Conservation (phyloP, 2,797 vertebrate genomes). For the Melanotaenia maccullochi region DNA sequence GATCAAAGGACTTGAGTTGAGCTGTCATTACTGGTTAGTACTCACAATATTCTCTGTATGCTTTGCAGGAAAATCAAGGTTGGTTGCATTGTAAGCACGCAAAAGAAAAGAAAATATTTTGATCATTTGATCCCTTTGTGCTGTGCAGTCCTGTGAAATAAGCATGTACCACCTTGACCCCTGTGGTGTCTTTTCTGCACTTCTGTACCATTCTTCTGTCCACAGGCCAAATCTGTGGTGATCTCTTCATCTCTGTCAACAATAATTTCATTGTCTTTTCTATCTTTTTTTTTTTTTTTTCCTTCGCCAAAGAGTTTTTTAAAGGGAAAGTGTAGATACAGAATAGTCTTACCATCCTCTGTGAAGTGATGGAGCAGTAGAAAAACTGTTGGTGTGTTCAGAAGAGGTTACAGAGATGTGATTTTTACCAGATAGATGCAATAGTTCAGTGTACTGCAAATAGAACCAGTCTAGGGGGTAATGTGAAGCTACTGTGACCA, state of each 20-base stretch:
- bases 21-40: slow-evolving; percentile 21
- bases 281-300: slow-evolving; percentile 34
- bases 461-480: slow-evolving; percentile 64
- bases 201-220: slow-evolving; percentile 53
- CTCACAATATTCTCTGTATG: slow-evolving; percentile 57
- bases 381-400: slow-evolving; percentile 67
- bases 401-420: slow-evolving; percentile 50
- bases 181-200: slow-evolving; percentile 50
- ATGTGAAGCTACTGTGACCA: slow-evolving; percentile 71
- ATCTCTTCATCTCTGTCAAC: slow-evolving; percentile 28
- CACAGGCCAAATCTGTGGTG: slow-evolving; percentile 50
- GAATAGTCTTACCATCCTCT: slow-evolving; percentile 63
- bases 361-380: slow-evolving; percentile 69
- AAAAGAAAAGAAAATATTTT: slow-evolving; percentile 35
- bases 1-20: slow-evolving; percentile 21
- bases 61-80: slow-evolving; percentile 40
- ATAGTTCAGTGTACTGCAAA: slow-evolving; percentile 65
- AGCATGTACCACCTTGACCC: slow-evolving; percentile 63
- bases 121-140: slow-evolving; percentile 55
- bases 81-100: slow-evolving; percentile 68
- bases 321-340: slow-evolving; percentile 75
- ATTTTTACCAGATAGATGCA: slow-evolving; percentile 51
- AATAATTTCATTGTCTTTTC: slow-evolving; percentile 15
- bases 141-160: slow-evolving; percentile 64
- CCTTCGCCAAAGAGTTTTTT: slow-evolving; percentile 78